Evolutionary conservation across 2,888 invertebrate species (phyloP), one percentile per base, ranked within the genome.

Genomic region (Synergus gifuensis): DNA sequence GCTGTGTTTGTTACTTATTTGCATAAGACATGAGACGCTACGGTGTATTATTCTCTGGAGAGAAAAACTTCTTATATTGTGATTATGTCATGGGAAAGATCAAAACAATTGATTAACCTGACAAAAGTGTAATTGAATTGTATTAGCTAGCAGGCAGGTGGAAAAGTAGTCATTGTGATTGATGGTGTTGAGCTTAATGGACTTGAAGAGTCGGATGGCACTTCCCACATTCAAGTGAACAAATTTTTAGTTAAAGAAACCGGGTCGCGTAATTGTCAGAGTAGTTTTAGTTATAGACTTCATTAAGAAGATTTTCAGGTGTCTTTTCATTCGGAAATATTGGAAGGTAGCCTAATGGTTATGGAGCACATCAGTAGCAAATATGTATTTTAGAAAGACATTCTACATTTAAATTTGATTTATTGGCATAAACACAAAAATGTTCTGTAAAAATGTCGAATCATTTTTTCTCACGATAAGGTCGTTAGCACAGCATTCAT

Each of bases 21-120:
- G 81, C 83, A 81, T 81, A 78, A 79, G 77, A 83, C 80, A 79
- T 76, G 69, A 67, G 76, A 69, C 73, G 81, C 81, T 73, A 42
- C 76, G 78, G 76, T 76, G 78, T 78, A 60, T 76, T 79, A 76
- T 79, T 67, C 22, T 60, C 9, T 22, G 22, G 60, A 28, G 12
- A 22, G 60, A 14, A 60, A 22, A 60, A 22, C 22, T 22, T 60
- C 18, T 60, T 60, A 22, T 4, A 22, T 4, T 60, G 60, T 60
- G 60, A 60, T 60, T 22, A 60, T 60, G 60, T 28, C 60, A 60
- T 60, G 18, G 3, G 2, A 22, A 44, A 66, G 8, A 67, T 42
- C n/a, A 44, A 67, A 67, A 44, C 44, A 22, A 42, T 67, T 67
- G 66, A 67, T 67, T 67, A 4, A 22, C 42, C n/a, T 44, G 66